Conservation (phyloP, 2,113 vertebrate species). For the Anolis sagrei region DNA sequence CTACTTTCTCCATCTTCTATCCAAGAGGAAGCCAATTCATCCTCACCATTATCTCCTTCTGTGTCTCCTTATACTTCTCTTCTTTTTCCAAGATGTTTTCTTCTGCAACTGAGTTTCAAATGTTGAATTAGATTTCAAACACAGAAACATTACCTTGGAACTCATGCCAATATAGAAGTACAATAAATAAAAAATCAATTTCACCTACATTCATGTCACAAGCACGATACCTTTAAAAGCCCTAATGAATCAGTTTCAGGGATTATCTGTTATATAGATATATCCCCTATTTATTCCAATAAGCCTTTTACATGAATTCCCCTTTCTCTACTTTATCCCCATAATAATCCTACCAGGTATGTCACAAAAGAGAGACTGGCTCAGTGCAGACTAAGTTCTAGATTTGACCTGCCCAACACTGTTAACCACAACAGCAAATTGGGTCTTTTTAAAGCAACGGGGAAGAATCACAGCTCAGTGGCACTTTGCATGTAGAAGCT, state of each 20-base stretch:
- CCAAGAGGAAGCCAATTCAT: neutral
- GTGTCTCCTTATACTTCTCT: slow-evolving; percentile 36
- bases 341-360: no score
- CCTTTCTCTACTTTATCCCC: no score
- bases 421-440: no score
- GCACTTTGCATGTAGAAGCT: neutral
- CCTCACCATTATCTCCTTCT: slow-evolving; percentile 69
- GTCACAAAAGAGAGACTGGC: no score
- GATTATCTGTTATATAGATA: neutral
- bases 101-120: slow-evolving; percentile 63
- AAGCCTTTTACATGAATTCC: no score
- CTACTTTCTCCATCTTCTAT: neutral
- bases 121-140: neutral
- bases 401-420: no score
- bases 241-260: no score
- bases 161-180: no score
- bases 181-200: neutral
- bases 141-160: no score
- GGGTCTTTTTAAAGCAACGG: neutral
- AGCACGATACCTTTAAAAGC: neutral
- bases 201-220: neutral
- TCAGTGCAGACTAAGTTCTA: no score
- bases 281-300: no score
- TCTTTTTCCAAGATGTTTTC: slow-evolving; percentile 52
- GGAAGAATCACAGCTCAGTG: neutral